Percentiles rank a stretch among this genome's conserved stretches.
Conservation (phyloP, 2,888 invertebrate species). For the Xylota sylvarum region DNA sequence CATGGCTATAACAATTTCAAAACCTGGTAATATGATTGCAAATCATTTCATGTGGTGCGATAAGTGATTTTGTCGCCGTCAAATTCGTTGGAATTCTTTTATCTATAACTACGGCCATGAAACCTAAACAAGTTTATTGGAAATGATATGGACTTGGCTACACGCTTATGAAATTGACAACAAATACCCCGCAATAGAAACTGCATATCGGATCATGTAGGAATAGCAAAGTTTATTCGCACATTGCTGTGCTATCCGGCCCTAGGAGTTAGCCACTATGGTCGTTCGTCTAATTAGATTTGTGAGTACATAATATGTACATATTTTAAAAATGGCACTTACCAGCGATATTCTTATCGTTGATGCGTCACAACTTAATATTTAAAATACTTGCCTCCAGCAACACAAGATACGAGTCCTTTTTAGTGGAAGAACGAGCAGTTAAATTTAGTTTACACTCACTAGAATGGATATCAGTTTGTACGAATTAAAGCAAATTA, state of each 20-base stretch:
- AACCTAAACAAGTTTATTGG: background rate
- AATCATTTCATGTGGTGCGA: background rate
- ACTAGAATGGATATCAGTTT: background rate
- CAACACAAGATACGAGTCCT: background rate
- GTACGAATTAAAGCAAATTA: background rate
- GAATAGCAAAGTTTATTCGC: background rate
- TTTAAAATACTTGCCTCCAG: background rate
- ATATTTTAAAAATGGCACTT: background rate
- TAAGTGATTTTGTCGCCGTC: background rate
- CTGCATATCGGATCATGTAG: background rate
- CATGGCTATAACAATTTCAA: slow-evolving; percentile 12
- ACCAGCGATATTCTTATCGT: slow-evolving; percentile 11
- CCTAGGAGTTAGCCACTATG: background rate
- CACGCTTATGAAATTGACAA: slow-evolving; percentile 35
- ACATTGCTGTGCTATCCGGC: background rate
- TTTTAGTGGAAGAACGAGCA: background rate
- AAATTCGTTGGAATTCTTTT: slow-evolving; percentile 6
- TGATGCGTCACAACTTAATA: background rate
- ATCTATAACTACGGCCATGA: background rate
- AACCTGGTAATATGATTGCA: slow-evolving; percentile 4
- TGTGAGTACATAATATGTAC: background rate
- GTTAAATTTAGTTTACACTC: background rate
- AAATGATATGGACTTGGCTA: background rate
- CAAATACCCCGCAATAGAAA: background rate
- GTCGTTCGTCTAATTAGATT: background rate